Conservation (phyloP, 2,888 invertebrate genomes). For the Sesamia inferens region DNA sequence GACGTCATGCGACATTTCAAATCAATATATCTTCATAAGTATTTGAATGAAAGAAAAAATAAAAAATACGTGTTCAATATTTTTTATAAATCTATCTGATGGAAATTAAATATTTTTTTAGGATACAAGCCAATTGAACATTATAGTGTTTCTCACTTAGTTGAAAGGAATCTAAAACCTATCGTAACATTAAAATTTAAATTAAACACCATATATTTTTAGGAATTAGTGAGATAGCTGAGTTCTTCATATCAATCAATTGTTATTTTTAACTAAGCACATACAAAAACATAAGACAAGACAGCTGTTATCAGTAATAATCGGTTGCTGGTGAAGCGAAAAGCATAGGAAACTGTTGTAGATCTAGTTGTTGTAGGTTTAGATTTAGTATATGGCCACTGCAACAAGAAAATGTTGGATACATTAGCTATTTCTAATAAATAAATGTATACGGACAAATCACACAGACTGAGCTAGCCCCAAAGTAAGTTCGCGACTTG, state of each 20-base stretch:
- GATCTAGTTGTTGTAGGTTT: fast-evolving
- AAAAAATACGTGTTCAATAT: no score
- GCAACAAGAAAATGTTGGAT: not conserved
- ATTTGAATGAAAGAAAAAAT: no score
- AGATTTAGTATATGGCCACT: not conserved
- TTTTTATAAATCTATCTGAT: no score
- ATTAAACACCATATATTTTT: not conserved
- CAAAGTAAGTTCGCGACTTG: no score
- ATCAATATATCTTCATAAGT: no score
- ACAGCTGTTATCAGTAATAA: constrained; percentile 20
- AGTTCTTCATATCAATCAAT: not conserved
- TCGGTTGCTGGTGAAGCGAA: constrained; percentile 24
- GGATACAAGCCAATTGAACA: no score
- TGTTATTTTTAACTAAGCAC: constrained; percentile 21
- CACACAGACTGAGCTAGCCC: no score
- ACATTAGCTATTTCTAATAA: not conserved
- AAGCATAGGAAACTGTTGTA: constrained; percentile 4
- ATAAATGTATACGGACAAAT: no score
- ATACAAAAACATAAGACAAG: constrained; percentile 41
- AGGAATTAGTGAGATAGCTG: constrained; percentile 8
- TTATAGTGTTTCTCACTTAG: constrained; percentile 86
- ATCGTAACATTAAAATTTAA: constrained; percentile 45
- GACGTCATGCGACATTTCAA: no score
- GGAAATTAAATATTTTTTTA: no score
- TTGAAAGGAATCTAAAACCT: constrained; percentile 55